Conservation (phyloP, 2,888 invertebrate species). For the Marasmarcha lunaedactyla region DNA sequence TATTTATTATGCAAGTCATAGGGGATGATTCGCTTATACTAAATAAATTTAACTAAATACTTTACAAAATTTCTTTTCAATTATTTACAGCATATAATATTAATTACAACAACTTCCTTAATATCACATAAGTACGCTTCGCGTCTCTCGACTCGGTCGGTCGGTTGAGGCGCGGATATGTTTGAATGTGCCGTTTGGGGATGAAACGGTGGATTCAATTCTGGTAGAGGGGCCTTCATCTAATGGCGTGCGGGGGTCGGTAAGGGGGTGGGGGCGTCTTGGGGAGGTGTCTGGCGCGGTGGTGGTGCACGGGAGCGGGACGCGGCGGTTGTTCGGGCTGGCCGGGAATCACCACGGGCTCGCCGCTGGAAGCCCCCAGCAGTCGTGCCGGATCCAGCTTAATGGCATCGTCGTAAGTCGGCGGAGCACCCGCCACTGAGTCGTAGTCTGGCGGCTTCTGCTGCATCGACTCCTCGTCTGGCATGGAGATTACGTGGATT, state of each 20-base stretch:
- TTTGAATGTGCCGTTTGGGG: slow-evolving; percentile 45
- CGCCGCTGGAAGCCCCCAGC: slow-evolving; percentile 44
- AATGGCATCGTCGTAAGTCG: slow-evolving; percentile 80
- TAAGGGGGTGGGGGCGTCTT: slow-evolving; percentile 65
- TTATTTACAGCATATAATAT: slow-evolving; percentile 37
- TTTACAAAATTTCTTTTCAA: slow-evolving; percentile 31
- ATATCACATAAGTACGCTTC: slow-evolving; percentile 67
- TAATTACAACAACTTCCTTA: slow-evolving; percentile 34
- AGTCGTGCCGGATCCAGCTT: slow-evolving; percentile 74
- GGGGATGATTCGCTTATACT: neutral
- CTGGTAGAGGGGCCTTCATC: slow-evolving; percentile 42
- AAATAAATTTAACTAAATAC: neutral
- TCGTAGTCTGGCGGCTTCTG: slow-evolving; percentile 82
- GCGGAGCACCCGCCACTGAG: slow-evolving; percentile 76
- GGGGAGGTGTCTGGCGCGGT: slow-evolving; percentile 30
- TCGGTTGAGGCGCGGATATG: slow-evolving; percentile 42
- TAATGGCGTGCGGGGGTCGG: slow-evolving; percentile 59
- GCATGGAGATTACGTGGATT: slow-evolving; percentile 75
- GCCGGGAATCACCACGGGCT: slow-evolving; percentile 38
- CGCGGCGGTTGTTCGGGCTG: slow-evolving; percentile 27
- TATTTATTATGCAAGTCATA: neutral
- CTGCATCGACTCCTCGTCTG: slow-evolving; percentile 68
- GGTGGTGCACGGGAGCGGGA: slow-evolving; percentile 13
- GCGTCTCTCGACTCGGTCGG: slow-evolving; percentile 31
- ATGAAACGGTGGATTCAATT: slow-evolving; percentile 62